These are phyloP conservation scores for Cyprinella venusta DNA, from an alignment of 2,797 vertebrate genomes.

Conservation along the genomic window DNA sequence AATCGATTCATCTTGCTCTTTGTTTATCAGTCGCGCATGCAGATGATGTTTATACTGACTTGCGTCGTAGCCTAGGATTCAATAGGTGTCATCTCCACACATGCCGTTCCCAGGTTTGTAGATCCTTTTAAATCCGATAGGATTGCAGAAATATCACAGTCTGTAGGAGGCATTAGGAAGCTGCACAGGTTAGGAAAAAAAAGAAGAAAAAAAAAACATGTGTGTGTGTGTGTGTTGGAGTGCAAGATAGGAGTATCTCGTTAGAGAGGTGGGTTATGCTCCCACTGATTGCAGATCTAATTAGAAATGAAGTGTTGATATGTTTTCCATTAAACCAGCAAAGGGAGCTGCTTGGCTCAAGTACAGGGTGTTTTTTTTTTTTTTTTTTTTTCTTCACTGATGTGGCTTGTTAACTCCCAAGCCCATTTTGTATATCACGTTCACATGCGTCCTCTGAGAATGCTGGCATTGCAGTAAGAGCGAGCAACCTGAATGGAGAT, in stretches of 20 bases:
- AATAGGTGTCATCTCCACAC: too few species aligned
- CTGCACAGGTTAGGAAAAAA: neutral
- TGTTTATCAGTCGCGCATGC: too few species aligned
- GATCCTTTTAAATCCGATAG: too few species aligned
- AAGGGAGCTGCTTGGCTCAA: slow-evolving; percentile 67
- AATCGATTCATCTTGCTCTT: too few species aligned
- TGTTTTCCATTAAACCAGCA: slow-evolving; percentile 70
- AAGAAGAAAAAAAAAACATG: neutral
- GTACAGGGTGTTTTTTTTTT: slow-evolving; percentile 53
- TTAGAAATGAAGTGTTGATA: slow-evolving; percentile 71
- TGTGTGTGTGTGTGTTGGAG: neutral
- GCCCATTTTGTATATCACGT: slow-evolving; percentile 27
- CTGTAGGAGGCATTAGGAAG: neutral
- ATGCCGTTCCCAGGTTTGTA: too few species aligned
- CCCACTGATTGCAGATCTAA: slow-evolving; percentile 70
- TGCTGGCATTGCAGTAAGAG: slow-evolving; percentile 11
- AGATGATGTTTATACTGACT: too few species aligned
- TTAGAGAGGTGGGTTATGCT: slow-evolving; percentile 47
- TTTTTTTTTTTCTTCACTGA: slow-evolving; percentile 46
- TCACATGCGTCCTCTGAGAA: slow-evolving; percentile 51
- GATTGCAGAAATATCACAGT: too few species aligned
- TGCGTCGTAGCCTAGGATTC: too few species aligned
- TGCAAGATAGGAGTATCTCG: slow-evolving; percentile 17
- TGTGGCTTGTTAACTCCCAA: slow-evolving; percentile 58
- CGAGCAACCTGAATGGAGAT: slow-evolving; percentile 59